Evolutionary conservation across 2,888 invertebrate genomes (phyloP).

Genomic region (Xestia xanthographa): DNA sequence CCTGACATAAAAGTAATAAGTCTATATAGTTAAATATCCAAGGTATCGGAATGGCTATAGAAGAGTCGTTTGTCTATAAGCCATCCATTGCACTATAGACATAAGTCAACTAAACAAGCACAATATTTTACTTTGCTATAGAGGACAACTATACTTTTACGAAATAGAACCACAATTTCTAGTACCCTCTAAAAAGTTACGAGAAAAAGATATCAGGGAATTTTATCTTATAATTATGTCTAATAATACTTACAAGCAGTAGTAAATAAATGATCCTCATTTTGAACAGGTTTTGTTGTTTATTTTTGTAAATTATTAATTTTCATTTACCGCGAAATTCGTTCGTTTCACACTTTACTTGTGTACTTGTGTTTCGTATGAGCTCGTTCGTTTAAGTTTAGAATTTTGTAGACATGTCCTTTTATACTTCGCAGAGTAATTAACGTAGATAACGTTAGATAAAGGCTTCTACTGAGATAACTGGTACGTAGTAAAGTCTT

Average conservation of each 20-base stretch:
- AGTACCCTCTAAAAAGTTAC: not conserved
- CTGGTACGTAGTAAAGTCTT: conserved; percentile 76
- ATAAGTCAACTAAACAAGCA: not conserved
- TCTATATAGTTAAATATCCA: not conserved
- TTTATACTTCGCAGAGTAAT: conserved; percentile 85
- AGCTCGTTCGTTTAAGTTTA: conserved; percentile 85
- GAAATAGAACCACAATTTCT: not conserved
- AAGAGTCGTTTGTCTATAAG: not conserved
- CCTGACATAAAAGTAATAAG: not conserved
- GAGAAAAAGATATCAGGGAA: not conserved
- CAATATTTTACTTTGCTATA: not conserved
- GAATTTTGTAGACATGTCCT: conserved; percentile 75
- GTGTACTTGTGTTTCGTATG: conserved; percentile 80
- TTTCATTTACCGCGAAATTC: conserved; percentile 82
- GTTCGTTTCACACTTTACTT: conserved; percentile 82
- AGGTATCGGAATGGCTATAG: not conserved
- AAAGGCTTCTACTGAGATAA: conserved; percentile 85
- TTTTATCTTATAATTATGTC: not conserved
- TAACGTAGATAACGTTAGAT: conserved; percentile 87
- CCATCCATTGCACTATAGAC: not conserved
- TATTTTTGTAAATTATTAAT: conserved; percentile 44
- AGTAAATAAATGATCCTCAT: conserved; percentile 85
- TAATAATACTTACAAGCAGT: conserved; percentile 81
- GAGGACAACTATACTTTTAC: not conserved
- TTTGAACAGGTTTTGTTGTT: conserved; percentile 69